Percentiles rank a stretch among this genome's conserved stretches.
These are phyloP conservation scores for Apteryx owenii DNA, from an alignment of 2,113 vertebrate species.

Conservation along the genomic window DNA sequence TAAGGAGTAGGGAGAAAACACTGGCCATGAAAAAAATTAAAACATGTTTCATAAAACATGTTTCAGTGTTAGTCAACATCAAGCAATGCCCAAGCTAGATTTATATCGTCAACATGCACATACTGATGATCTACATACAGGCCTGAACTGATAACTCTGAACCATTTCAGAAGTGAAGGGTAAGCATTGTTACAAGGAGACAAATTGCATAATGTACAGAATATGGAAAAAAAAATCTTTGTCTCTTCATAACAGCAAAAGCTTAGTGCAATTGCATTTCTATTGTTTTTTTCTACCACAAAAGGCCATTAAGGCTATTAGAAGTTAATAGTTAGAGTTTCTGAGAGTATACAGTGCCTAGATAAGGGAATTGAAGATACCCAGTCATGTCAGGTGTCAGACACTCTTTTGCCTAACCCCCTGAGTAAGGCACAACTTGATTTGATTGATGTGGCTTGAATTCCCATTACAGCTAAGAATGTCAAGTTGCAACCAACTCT, in stretches of 20 bases:
- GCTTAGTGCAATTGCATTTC: not conserved
- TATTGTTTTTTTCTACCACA: not conserved
- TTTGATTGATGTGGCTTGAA: conserved; percentile 6
- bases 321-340: not conserved
- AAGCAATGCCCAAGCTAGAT: not conserved
- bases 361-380: not conserved
- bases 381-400: not conserved
- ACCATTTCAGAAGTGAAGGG: not conserved
- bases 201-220: not conserved
- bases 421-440: not conserved
- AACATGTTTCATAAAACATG: not conserved
- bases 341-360: not conserved
- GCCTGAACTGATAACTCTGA: not conserved
- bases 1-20: not conserved
- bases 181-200: not conserved
- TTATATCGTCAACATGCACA: not conserved
- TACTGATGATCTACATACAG: not conserved
- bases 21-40: not conserved
- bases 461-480: not conserved
- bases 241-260: not conserved
- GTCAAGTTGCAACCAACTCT: not conserved
- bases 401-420: not conserved
- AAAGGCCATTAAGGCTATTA: not conserved
- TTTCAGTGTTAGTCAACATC: not conserved
- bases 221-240: not conserved